These are phyloP conservation scores for Cephalopterus ornatus DNA, from an alignment of 2,113 vertebrate genomes.

Conservation along the genomic window DNA sequence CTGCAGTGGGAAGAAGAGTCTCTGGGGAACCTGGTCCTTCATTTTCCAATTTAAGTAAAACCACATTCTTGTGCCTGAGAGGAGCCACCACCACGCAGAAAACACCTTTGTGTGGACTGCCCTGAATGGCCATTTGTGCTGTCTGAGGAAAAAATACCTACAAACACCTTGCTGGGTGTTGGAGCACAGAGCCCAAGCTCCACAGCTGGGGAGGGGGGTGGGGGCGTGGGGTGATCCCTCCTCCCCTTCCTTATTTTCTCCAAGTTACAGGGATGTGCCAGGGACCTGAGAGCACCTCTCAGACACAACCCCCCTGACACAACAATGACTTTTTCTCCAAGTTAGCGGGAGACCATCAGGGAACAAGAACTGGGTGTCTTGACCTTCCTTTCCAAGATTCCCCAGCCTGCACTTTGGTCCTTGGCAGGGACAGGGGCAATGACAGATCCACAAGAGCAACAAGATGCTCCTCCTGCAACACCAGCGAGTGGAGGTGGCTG, in stretches of 20 bases:
- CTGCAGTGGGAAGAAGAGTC: not conserved
- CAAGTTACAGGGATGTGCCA: not conserved
- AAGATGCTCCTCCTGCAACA: not conserved
- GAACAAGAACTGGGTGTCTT: not conserved
- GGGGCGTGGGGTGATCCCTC: not conserved
- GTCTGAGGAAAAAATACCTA: not conserved
- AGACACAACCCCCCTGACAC: not conserved
- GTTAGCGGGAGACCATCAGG: not conserved
- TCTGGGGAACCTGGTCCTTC: not conserved
- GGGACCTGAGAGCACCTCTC: not conserved
- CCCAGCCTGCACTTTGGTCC: not conserved
- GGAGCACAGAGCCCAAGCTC: not conserved
- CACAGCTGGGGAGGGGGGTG: fast-evolving
- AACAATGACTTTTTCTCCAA: not conserved
- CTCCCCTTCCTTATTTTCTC: not conserved
- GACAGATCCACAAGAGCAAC: not conserved
- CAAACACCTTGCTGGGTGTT: not conserved
- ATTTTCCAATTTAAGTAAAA: not conserved
- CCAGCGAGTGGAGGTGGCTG: not conserved
- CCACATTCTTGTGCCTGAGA: not conserved
- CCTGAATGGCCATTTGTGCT: not conserved
- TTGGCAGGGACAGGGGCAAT: not conserved
- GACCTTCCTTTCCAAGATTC: not conserved
- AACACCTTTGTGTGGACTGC: not conserved
- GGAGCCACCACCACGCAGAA: not conserved